Evolutionary conservation across 2,888 invertebrate genomes (phyloP).

Genomic region (Trichogramma dendrolimi): DNA sequence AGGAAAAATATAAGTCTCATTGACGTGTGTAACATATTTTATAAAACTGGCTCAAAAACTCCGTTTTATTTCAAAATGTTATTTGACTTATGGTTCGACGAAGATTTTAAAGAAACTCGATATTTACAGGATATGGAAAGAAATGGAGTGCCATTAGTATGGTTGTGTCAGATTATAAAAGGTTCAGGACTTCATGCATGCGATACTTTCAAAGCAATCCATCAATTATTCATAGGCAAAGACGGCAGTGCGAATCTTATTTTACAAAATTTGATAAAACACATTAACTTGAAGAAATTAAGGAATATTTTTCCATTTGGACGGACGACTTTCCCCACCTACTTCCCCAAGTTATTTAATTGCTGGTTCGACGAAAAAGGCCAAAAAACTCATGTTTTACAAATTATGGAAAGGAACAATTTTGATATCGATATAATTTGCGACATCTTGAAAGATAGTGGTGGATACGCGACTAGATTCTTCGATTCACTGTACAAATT

Average conservation of each 20-base stretch:
- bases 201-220: conserved; percentile 38
- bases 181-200: conserved; percentile 31
- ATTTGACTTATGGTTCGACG: no score
- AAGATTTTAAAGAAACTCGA: no score
- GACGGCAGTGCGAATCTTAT: conserved; percentile 26
- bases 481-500: conserved; percentile 25
- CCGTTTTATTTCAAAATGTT: no score
- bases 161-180: conserved; percentile 35
- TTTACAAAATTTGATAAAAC: no score
- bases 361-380: conserved; percentile 39
- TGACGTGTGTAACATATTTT: no score
- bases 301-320: no score
- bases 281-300: no score
- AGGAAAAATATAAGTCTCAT: no score
- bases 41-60: no score
- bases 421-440: conserved; percentile 38
- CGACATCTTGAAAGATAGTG: conserved; percentile 29
- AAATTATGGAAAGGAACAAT: conserved; percentile 35
- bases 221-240: conserved; percentile 38
- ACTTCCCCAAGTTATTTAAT: conserved; percentile 36
- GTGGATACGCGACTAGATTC: conserved; percentile 26
- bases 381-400: conserved; percentile 35
- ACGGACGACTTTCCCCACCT: background rate
- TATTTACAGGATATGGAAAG: no score
- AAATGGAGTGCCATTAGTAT: conserved; percentile 28